Evolutionary conservation across 2,888 invertebrate species (phyloP).

Genomic region (Colostygia pectinataria): DNA sequence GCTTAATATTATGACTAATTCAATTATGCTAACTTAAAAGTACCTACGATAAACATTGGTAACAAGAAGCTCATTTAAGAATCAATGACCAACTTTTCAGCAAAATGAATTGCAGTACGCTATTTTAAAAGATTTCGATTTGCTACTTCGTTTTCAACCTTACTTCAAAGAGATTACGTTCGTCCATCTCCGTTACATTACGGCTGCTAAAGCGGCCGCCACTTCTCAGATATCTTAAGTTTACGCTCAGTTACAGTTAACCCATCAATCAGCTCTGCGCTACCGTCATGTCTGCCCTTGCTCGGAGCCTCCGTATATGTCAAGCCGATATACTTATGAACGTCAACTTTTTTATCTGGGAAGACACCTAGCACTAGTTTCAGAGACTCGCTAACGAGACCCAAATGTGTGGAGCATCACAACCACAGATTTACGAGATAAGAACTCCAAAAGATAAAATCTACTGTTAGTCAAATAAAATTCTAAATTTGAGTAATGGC

Average conservation of each 20-base stretch:
- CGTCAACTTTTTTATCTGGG: constrained; percentile 59
- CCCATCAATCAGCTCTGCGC: constrained; percentile 65
- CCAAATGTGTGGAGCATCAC: too few species aligned
- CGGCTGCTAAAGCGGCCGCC: not conserved
- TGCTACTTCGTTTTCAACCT: constrained; percentile 16
- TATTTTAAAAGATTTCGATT: constrained; percentile 39
- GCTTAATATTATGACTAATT: too few species aligned
- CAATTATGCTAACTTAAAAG: constrained; percentile 6
- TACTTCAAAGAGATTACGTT: not conserved
- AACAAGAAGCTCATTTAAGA: constrained; percentile 35
- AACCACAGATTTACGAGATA: too few species aligned
- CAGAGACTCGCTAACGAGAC: not conserved
- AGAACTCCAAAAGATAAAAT: too few species aligned
- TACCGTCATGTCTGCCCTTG: constrained; percentile 57
- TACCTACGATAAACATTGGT: constrained; percentile 7
- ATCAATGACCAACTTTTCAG: constrained; percentile 49
- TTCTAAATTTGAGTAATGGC: too few species aligned
- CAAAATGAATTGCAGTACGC: constrained; percentile 45
- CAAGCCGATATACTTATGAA: constrained; percentile 39
- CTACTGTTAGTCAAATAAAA: too few species aligned
- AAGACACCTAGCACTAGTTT: not conserved
- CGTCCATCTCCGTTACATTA: not conserved
- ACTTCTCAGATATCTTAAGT: not conserved
- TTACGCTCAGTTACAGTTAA: constrained; percentile 58
- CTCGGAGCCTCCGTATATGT: constrained; percentile 64